Evolutionary conservation across 2,113 vertebrate genomes (phyloP).

Genomic region (Tachysurus fulvidraco): DNA sequence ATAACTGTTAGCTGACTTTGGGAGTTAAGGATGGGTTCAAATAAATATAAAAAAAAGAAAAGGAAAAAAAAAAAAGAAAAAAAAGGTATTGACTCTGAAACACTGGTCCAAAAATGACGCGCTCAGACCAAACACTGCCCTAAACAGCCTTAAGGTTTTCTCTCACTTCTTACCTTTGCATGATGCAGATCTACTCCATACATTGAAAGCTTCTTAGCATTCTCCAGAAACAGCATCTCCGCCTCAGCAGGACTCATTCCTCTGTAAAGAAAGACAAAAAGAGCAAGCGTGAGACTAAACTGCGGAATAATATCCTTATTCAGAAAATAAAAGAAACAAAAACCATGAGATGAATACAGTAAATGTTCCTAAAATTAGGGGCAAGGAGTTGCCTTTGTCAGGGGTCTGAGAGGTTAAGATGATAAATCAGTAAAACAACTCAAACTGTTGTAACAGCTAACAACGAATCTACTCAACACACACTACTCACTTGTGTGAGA

Average conservation of each 20-base stretch:
- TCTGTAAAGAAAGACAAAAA: constrained; percentile 65
- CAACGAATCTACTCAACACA: constrained; percentile 5
- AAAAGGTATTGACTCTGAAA: neutral
- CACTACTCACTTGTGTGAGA: constrained; percentile 22
- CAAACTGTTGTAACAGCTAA: neutral
- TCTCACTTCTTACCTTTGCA: constrained; percentile 81
- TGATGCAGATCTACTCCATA: constrained; percentile 97
- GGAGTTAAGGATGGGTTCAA: too few relatives aligned
- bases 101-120: neutral
- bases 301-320: neutral
- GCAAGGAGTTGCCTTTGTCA: neutral
- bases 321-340: too few relatives aligned
- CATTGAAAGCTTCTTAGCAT: constrained; percentile 98
- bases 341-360: neutral
- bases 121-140: neutral
- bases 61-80: neutral
- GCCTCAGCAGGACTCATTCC: constrained; percentile 97
- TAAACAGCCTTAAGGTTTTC: neutral
- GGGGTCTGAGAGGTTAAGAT: neutral
- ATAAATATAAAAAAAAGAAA: too few relatives aligned
- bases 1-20: neutral
- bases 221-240: constrained; percentile 95
- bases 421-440: neutral
- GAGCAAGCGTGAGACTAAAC: neutral
- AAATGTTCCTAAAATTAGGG: neutral